Evolutionary conservation across 2,113 vertebrate species (phyloP), one percentile per base, ranked within the genome.

Genomic region (Podocnemis expansa): DNA sequence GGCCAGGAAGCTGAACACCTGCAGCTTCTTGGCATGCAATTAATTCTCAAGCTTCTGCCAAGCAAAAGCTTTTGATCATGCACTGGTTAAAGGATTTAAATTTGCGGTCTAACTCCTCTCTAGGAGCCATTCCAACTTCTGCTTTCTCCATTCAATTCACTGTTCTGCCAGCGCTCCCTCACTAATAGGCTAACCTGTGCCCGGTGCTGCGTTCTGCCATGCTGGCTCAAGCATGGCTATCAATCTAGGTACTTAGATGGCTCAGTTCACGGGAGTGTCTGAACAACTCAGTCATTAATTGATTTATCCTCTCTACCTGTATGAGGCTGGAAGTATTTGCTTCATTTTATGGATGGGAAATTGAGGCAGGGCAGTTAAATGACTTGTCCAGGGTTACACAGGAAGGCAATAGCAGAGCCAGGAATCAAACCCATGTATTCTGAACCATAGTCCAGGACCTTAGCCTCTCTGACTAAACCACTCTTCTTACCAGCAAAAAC

Each of bases 271-370:
- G 43, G 41, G 1, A 27, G 11, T 43, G 14, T 67, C 63, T 43
- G 84, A 80, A 45, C 82, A 0, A 0, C 34, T 88, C 25, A 12
- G 27, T 11, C 60, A 14, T 2, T 85, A 51, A 9, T 51, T 11
- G 16, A 1, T 78, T 92, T 67, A 51, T 91, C 19, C 49, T 55
- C 34, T 21, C 0, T 0, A n/a, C 11, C 12, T 0, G 0, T 0
- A 24, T 82, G 58, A 19, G 47, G 1, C 45, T 78, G 41, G 10
- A 60, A 58, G 31, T 2, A 10, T 38, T 81, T 31, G 29, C 22
- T 56, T n/a, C 51, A 5, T 5, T 78, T 84, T 76, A 49, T 49
- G 78, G 25, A 56, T 55, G n/a, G 4, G 67, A 43, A 25, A 25
- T 0, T 1, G 54, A 80, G 76, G 21, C 56, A 76, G 43, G 63